Evolutionary conservation across 2,113 vertebrate genomes (phyloP).

Genomic region (Paradoxurus hermaphroditus): DNA sequence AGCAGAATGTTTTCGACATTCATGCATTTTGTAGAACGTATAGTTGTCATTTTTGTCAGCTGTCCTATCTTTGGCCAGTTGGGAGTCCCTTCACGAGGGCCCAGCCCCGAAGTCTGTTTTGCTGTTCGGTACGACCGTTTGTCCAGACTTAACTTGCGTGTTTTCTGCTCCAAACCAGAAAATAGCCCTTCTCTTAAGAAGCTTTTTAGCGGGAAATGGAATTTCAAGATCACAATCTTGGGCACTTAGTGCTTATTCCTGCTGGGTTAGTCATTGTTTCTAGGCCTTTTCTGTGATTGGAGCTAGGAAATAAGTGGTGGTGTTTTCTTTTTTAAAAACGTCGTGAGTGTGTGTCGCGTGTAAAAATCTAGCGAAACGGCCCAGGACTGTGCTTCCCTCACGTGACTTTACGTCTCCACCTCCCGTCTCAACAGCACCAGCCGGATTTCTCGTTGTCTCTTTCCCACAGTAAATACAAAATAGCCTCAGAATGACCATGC

Average conservation of each 20-base stretch:
- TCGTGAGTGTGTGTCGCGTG: neutral
- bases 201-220: neutral
- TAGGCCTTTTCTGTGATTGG: constrained; percentile 26
- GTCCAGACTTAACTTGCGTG: neutral
- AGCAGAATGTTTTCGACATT: neutral
- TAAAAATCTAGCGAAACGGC: neutral
- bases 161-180: neutral
- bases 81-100: neutral
- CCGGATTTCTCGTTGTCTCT: neutral
- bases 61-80: neutral
- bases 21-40: neutral
- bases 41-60: neutral
- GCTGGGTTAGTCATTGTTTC: constrained; percentile 2
- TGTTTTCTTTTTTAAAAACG: neutral
- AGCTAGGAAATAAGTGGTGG: constrained; percentile 11
- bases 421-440: neutral
- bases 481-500: neutral
- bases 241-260: neutral
- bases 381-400: neutral
- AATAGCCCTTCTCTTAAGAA: neutral
- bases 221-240: neutral
- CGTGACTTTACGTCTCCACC: neutral
- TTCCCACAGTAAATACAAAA: neutral
- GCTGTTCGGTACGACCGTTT: neutral
- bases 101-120: neutral